Evolutionary conservation across 30 jellyfish, hydroid and myxozoan genomes (phyloP), one percentile per base, ranked within the genome.

Genomic region (Turritopsis rubra): DNA sequence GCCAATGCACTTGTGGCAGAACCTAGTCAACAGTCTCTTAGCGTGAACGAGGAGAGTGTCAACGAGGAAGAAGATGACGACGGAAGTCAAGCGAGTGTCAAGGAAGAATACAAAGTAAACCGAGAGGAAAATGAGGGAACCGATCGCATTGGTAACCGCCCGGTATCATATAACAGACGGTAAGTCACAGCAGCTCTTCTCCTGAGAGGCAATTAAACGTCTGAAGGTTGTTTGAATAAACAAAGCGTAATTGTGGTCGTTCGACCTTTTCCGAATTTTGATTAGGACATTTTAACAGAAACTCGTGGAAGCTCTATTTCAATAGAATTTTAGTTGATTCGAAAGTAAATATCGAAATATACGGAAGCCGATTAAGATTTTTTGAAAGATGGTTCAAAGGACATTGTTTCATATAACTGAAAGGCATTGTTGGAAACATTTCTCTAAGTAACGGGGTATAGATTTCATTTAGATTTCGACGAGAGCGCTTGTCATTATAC

Each of bases 1-100:
- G 99, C 99, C 28, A 94, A 94, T 84, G 99, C 95, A 26, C 93
- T 94, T 8, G 95, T 89, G n/a, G 94, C 96, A 1, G 97, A 94
- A 28, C 74, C 96, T 54, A 87, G 86, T 66, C 75, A 87, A 23
- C 84, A 89, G 18, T 79, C 85, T 54, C 85, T 80, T 25, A 83
- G 93, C 13, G 85, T 88, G 19, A 91, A 83, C 18, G 93, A 79
- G 30, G 94, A 83, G 18, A 81, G 88, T 28, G 96, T 79, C 13
- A 85, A 70, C 27, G 96, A 83, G 29, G 76, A 71, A 52, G 82
- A 22, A 74, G 71, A 24, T 30, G 26, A 74, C 17, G 82, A 16
- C 24, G 65, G 73, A 20, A 29, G 41, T 17, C 60, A 13, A 3
- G 13, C 60, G 9, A 41, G 60, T 41, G 13, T 41, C 60, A 41